Base-by-base conservation (phyloP, 2,888 invertebrate genomes). In the Mimumesa dahlbomi region DNA sequence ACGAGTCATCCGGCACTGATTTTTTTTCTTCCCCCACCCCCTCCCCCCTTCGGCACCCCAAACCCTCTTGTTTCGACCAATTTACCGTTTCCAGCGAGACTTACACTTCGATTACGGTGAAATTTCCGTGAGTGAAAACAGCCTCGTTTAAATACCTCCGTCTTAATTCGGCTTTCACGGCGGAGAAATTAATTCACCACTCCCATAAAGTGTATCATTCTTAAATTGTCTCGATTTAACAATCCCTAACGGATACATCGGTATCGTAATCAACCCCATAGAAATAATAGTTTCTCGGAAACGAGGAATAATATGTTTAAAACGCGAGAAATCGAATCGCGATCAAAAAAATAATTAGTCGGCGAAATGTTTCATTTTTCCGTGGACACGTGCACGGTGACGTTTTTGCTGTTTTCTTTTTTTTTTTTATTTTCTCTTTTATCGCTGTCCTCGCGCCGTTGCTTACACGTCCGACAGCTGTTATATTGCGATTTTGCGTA, bases 1-100 rank as follows among this genome's bases (percentile, higher is more conserved):
- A 54, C 82, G 69, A 88, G 88, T 89, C 89, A 89, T 81, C 79
- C 84, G 71, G 72, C 84, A 83, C 85, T 86, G 89, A 87, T 88
- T 88, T 80, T 87, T 84, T 86, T 84, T 73, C 78, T 67, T 48
- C n/a, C n/a, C n/a, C n/a, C n/a, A n/a, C n/a, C n/a, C n/a, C n/a
- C n/a, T n/a, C n/a, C n/a, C n/a, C n/a, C n/a, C n/a, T n/a, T n/a
- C 48, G 14, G 75, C 65, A 78, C 82, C 81, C 75, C 65, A 69
- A 67, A 72, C 77, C 75, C 76, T 68, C 79, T 71, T 67, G 73
- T 70, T 73, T 77, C 73, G 53, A 64, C 67, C 66, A 81, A 81
- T 74, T 77, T 63, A 54, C 56, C 66, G 31, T 68, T 57, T 76
- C 18, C 49, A 52, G 69, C 61, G 46, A 46, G 29, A 18, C 54